Base-by-base conservation (phyloP, 2,797 vertebrate species). In the Malacoctenus gilli region DNA sequence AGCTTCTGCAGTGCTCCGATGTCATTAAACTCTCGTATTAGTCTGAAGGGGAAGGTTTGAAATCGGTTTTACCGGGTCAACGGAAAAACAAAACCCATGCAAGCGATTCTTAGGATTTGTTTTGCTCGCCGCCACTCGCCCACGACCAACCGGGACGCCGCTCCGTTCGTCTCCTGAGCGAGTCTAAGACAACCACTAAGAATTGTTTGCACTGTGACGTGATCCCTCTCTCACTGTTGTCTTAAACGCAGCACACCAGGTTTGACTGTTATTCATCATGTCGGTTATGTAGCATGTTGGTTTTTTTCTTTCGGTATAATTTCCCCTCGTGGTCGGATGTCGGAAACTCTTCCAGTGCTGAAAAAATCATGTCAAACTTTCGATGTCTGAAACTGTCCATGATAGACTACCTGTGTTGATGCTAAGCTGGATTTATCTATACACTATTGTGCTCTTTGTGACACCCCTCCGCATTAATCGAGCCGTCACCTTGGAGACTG, bases 221-320 rank as follows among this genome's bases (percentile, higher is more conserved):
- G 56, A 59, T 57, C 51, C 35, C 50, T 32, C 50, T 32, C 65
- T 79, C 76, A 79, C 82, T 72, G 50, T 79, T 84, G 84, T 85
- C 80, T 84, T 83, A 86, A 82, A 41, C 16, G 37, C 71, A 75
- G 44, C 51, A 72, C 78, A 70, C 48, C 21, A 14, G 43, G 70
- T 62, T 61, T 73, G 82, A 84, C 80, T 85, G 85, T 83, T 86
- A 81, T 30, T 59, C 52, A 61, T 70, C 18, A 21, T 49, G 52
- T 75, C 59, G 31, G 37, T 79, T 64, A 74, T 46, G 55, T 82
- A 79, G 72, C 69, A 72, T 68, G 50, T 52, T 68, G 62, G 54
- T 30, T 69, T 66, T 47, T 55, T 50, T 59, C 74, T 70, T 54
- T 71, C 34, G 14, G 25, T 2, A 1, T 28, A 12, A 20, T 55